Conservation (phyloP, 2,113 vertebrate genomes). For the Antechinus stuartii region DNA sequence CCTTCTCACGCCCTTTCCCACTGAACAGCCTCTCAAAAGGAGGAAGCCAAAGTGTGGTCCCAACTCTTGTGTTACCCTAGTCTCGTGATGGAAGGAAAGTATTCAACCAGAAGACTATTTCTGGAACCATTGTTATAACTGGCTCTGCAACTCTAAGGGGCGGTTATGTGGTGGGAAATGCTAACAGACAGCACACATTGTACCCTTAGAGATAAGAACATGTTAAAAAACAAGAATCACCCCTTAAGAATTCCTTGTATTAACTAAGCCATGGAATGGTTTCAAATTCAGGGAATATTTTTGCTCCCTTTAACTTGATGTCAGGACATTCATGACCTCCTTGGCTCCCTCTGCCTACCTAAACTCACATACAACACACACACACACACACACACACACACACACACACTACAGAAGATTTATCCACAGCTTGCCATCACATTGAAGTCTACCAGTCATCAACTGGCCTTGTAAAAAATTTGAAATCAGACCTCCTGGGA, state of each 20-base stretch:
- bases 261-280: background rate
- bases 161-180: background rate
- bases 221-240: background rate
- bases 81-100: background rate
- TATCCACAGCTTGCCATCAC: background rate
- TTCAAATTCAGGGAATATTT: background rate
- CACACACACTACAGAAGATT: background rate
- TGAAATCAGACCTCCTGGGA: background rate
- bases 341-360: background rate
- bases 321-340: background rate
- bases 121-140: background rate
- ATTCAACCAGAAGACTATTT: background rate
- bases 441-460: background rate
- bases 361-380: no score
- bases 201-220: conserved; percentile 2
- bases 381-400: no score
- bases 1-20: background rate
- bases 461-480: background rate
- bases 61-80: background rate
- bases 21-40: background rate
- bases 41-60: background rate
- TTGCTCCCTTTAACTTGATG: background rate
- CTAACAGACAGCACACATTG: background rate
- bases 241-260: background rate
- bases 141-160: background rate